phyloP scores from a whole-genome alignment of 2,797 vertebrate genomes.

The Mycteria americana region DNA sequence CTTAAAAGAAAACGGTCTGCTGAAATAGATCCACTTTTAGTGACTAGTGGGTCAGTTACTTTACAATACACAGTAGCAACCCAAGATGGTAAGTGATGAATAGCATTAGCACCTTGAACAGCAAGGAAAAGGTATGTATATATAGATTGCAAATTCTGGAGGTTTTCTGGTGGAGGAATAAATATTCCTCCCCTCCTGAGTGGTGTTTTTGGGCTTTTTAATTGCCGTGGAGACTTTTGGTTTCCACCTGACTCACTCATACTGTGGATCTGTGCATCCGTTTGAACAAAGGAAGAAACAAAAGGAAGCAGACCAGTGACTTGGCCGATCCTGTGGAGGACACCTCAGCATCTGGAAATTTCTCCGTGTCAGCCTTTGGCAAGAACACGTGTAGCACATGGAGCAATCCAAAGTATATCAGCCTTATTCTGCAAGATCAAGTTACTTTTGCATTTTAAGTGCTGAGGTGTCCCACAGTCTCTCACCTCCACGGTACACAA shows the following conservation, averaged over 20 bases:
- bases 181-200: neutral
- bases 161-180: neutral
- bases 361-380: neutral
- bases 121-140: neutral
- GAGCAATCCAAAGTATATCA: neutral
- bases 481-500: conserved; percentile 49
- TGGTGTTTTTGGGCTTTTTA: neutral
- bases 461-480: conserved; percentile 77
- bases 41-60: neutral
- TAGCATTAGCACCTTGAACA: neutral
- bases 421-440: neutral
- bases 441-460: conserved; percentile 26
- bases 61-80: neutral
- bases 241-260: neutral
- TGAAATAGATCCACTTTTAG: neutral
- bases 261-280: neutral
- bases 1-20: neutral
- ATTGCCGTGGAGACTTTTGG: neutral
- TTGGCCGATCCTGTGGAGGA: neutral
- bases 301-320: neutral
- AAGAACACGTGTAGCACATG: neutral
- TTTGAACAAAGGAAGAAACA: neutral
- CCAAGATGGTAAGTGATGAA: neutral
- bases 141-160: neutral
- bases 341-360: conserved; percentile 56